A percentile compares a stretch with the other conserved stretches of the same genome.
These are phyloP conservation scores for Synanthedon andrenaeformis DNA, from an alignment of 2,888 invertebrate genomes.

Conservation along the genomic window DNA sequence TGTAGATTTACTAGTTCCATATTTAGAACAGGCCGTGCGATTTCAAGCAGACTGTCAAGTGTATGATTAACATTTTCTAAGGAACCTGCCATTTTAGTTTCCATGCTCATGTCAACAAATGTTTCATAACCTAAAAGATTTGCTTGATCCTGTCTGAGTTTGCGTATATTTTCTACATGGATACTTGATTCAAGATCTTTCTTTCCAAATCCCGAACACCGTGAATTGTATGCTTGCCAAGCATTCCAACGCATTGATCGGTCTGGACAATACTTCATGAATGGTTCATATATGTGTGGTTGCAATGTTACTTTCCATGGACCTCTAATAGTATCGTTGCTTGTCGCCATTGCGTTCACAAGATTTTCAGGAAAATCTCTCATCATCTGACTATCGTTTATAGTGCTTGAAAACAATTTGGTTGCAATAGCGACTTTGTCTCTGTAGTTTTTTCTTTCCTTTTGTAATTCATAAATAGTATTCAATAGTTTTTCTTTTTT, in stretches of 20 bases:
- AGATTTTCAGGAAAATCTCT: constrained; percentile 81
- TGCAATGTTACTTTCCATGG: constrained; percentile 89
- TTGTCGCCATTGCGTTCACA: constrained; percentile 74
- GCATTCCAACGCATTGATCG: constrained; percentile 82
- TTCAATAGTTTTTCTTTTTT: constrained; percentile 52
- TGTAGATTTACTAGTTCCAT: constrained; percentile 79
- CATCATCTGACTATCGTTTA: constrained; percentile 75
- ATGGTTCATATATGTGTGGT: constrained; percentile 77
- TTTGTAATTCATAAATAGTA: constrained; percentile 63
- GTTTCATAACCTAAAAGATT: constrained; percentile 81
- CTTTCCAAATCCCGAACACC: constrained; percentile 76
- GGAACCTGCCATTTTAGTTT: constrained; percentile 91
- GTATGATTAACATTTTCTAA: constrained; percentile 79
- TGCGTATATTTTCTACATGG: constrained; percentile 82
- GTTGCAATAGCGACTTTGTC: constrained; percentile 76
- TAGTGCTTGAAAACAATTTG: constrained; percentile 74
- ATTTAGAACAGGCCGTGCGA: constrained; percentile 80
- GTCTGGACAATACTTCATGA: constrained; percentile 88
- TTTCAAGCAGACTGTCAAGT: constrained; percentile 74
- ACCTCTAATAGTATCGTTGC: constrained; percentile 74
- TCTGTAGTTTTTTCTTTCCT: constrained; percentile 73
- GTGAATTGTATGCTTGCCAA: constrained; percentile 82
- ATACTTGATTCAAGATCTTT: constrained; percentile 77
- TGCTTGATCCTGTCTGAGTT: constrained; percentile 77
- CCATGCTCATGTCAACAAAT: constrained; percentile 90